These are phyloP conservation scores for Dendrocincla tyrannina DNA, from an alignment of 2,797 vertebrate genomes.

Conservation along the genomic window DNA sequence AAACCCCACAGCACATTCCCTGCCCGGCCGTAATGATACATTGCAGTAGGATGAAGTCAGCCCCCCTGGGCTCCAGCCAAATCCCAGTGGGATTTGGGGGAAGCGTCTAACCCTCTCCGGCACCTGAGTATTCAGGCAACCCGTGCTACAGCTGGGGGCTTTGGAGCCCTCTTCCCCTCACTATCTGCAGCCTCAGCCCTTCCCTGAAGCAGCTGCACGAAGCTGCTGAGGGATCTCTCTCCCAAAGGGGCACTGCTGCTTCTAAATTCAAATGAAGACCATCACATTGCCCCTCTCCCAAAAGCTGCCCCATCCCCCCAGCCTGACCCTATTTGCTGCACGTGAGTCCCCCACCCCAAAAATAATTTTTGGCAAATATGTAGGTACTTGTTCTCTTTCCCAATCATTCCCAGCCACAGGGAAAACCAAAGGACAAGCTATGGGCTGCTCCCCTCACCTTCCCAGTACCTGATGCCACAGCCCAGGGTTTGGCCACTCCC, in stretches of 20 bases:
- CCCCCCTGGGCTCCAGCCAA: neutral
- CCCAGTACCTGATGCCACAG: accelerated
- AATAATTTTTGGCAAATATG: accelerated
- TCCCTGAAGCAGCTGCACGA: neutral
- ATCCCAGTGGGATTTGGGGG: neutral
- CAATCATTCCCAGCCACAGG: neutral
- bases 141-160: neutral
- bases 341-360: accelerated
- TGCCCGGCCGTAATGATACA: neutral
- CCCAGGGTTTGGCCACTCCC: neutral
- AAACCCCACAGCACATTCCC: neutral
- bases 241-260: neutral
- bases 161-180: neutral
- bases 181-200: neutral
- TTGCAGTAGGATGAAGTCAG: conserved; percentile 19
- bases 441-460: neutral
- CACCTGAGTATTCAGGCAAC: neutral
- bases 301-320: neutral
- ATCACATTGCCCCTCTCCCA: neutral
- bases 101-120: neutral
- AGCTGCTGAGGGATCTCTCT: neutral
- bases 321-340: neutral
- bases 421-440: neutral
- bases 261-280: neutral
- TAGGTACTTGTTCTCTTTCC: neutral